Base-by-base conservation (phyloP, 2,797 vertebrate genomes). In the Odontamblyopus lacepedii region DNA sequence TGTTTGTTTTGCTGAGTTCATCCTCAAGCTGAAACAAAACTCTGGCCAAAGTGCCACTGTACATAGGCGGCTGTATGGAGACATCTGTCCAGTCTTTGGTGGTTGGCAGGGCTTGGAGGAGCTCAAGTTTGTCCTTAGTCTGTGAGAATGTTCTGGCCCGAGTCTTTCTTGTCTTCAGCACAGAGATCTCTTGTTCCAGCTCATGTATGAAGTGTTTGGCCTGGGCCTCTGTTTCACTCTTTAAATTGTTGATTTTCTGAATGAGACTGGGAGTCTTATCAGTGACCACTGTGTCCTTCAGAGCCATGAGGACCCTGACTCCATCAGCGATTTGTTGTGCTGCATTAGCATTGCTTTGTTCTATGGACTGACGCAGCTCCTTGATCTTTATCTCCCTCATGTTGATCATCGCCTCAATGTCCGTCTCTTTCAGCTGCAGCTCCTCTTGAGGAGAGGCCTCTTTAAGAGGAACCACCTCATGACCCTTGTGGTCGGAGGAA, bases 101-200 rank as follows among this genome's bases (percentile, higher is more conserved):
- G 19, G 71, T 32, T 44, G 23, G 27, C 7, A 48, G 4, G 26
- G 19, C 51, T 53, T 67, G 48, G 15, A 67, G 27, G 16, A 67
- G 26, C 6, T 67, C 16, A 16, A 67, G 48, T 26, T 67, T 16
- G 7, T 30, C 27, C 6, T 53, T 18, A 51, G 64, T 16, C 3
- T 44, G 13, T 66, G 27, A 66, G 15, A 50, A 48, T 44, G 50
- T 26, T 26, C 29, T 15, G 44, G 51, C 13, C 23, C 51, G 53
- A 29, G 35, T 6, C 19, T 53, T 67, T 38, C 32, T 77, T 38
- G 65, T 71, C 70, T 55, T 61, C 72, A 84, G 63, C 51, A 63
- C 62, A 63, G 51, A 75, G 67, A 84, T 71, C 65, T 77, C 78
- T 50, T 70, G 55, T 7, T 81, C 26, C 48, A 81, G 30, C 18